Base-by-base conservation (phyloP, 2,113 vertebrate genomes). In the Cyphomyrus plagiostoma region DNA sequence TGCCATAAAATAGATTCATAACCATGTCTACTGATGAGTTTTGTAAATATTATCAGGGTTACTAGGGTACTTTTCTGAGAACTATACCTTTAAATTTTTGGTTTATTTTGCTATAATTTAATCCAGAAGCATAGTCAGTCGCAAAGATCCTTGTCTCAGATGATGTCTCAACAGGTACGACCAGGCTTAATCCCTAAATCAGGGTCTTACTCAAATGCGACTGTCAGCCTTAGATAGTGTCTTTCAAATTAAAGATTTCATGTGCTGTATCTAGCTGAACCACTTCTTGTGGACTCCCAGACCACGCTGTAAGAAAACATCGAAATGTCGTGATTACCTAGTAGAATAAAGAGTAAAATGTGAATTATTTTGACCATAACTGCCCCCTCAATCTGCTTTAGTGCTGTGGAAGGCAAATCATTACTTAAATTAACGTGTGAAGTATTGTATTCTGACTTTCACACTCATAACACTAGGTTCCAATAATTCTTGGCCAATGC, bases 31-130 rank as follows among this genome's bases (percentile, higher is more conserved):
- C 50, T 53, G 62, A 87, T 62, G 66, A 86, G 1, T 19, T 82
- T 58, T 89, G 83, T 90, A 88, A 90, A 82, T 87, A 90, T 70
- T 39, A 10, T 82, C 39, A 87, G 35, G 49, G 66, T 45, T n/a
- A 74, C n/a, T 53, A 26, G 4, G 35, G 85, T 53, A 82, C 49
- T 53, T 87, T 77, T 42, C 66, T 88, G 48, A 87, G 77, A 48
- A 80, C 35, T 26, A 48, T 70, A 39, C 10, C 15, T 46, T 80
- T 56, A 50, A 56, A 86, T 23, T 50, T 52, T 13, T 46, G 42
- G 35, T 53, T 89, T 85, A 50, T 52, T 89, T 84, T 26, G 85
- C 35, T 35, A 39, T 62, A 70, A 88, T 83, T 48, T 84, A 88
- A 82, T 86, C 19, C 45, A 52, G 62, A 53, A 52, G 26, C 56